Evolutionary conservation across 2,113 vertebrate genomes (phyloP).

Genomic region (Pan troglodytes): NHGRI_mPanTro3-v2.1_pri NC_072417.2:28615001-28615500

Average conservation of each 20-base stretch:
- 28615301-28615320: slow-evolving; percentile 94
- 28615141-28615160: background rate
- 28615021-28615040: background rate
- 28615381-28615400: slow-evolving; percentile 39
- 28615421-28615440: slow-evolving; percentile 40
- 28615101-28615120: background rate
- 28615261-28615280: slow-evolving; percentile 93
- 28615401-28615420: slow-evolving; percentile 62
- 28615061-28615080: slow-evolving; percentile 35
- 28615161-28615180: background rate
- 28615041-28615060: background rate
- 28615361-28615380: slow-evolving; percentile 94
- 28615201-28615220: slow-evolving; percentile 98
- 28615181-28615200: slow-evolving; percentile 85
- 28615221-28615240: slow-evolving; percentile 88
- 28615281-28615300: slow-evolving; percentile 94
- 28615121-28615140: background rate
- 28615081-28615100: background rate
- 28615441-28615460: background rate
- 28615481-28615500: slow-evolving; percentile 1
- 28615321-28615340: slow-evolving; percentile 93
- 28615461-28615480: slow-evolving; percentile 20
- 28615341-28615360: slow-evolving; percentile 91
- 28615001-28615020: background rate
- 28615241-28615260: slow-evolving; percentile 93